Evolutionary conservation across 2,797 vertebrate species (phyloP).

Genomic region (Helicolenus hilgendorfi): DNA sequence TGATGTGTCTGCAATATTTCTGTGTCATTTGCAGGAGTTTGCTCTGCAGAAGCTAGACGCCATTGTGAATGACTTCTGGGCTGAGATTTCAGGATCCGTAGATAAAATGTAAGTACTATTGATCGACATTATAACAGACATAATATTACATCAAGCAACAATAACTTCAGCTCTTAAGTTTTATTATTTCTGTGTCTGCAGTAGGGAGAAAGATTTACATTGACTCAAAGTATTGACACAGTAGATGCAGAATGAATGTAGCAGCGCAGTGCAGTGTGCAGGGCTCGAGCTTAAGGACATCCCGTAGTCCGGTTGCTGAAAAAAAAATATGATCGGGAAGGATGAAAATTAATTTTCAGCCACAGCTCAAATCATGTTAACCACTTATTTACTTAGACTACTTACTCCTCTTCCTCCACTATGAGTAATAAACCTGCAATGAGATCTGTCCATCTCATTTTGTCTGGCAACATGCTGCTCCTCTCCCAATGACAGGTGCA

Average conservation of each 20-base stretch:
- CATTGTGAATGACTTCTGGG: constrained; percentile 99
- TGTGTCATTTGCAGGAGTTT: constrained; percentile 93
- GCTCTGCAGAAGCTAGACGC: constrained; percentile 97
- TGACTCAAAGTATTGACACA: background rate
- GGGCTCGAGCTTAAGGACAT: background rate
- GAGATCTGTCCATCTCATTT: no score
- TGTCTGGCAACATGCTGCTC: no score
- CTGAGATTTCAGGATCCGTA: constrained; percentile 99
- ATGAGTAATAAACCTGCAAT: no score
- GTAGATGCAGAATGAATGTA: background rate
- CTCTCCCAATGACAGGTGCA: no score
- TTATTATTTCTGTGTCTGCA: background rate
- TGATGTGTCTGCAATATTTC: background rate
- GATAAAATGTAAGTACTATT: constrained; percentile 97
- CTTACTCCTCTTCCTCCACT: no score
- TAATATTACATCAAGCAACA: background rate
- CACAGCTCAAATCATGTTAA: no score
- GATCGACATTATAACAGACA: background rate
- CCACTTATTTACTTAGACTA: no score
- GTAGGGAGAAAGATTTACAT: background rate
- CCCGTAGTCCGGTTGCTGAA: no score
- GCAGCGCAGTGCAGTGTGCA: background rate
- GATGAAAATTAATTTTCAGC: no score
- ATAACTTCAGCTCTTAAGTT: background rate
- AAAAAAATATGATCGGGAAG: no score